Evolutionary conservation across 2,113 vertebrate species (phyloP).

Genomic region (Arenaria interpres): DNA sequence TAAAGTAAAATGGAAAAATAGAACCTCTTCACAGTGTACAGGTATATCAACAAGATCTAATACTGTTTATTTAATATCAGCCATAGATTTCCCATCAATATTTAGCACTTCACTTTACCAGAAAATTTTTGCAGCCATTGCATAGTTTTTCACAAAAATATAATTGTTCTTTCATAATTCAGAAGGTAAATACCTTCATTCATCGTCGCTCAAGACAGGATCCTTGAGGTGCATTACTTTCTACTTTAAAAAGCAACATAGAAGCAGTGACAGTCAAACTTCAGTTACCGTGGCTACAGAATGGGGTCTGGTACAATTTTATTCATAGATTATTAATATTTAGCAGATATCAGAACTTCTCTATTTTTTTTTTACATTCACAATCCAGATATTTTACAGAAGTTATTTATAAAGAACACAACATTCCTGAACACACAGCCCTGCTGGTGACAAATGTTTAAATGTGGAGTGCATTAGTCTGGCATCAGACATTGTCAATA

Average conservation of each 20-base stretch:
- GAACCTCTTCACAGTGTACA: neutral
- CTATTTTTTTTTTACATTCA: neutral
- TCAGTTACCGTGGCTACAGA: neutral
- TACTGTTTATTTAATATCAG: neutral
- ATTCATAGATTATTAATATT: constrained; percentile 31
- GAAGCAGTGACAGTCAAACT: neutral
- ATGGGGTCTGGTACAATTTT: neutral
- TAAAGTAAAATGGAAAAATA: neutral
- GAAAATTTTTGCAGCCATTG: neutral
- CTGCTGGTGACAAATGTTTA: constrained; percentile 62
- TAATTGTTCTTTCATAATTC: neutral
- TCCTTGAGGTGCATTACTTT: neutral
- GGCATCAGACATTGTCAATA: constrained; percentile 74
- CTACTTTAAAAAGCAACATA: neutral
- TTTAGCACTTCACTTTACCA: neutral
- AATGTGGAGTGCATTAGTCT: constrained; percentile 64
- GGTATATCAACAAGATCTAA: neutral
- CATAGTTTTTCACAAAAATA: neutral
- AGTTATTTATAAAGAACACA: constrained; percentile 59
- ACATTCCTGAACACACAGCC: constrained; percentile 49
- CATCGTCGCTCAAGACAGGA: neutral
- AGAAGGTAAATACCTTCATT: neutral
- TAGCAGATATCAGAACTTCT: neutral
- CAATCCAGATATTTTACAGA: neutral
- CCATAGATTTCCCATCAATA: neutral